Conservation (phyloP, 2,888 invertebrate genomes). For the Omphaloscelis lunosa region DNA sequence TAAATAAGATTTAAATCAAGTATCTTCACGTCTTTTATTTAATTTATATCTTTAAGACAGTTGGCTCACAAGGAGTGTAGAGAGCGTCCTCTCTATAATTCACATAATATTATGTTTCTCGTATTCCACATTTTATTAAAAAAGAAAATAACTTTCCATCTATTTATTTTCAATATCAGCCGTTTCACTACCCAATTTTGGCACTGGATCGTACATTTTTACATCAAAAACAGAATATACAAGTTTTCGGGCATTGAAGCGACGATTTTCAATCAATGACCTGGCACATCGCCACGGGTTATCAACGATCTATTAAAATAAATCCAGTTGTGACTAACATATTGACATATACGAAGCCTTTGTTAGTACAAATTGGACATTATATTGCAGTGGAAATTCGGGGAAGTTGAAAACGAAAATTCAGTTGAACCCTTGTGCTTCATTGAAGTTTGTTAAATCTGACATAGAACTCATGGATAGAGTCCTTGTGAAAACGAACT, state of each 20-base stretch:
- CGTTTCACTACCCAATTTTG: constrained; percentile 40
- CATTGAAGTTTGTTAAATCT: constrained; percentile 8
- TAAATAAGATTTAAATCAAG: neutral
- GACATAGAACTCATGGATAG: neutral
- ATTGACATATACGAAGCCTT: constrained; percentile 48
- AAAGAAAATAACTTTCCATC: neutral
- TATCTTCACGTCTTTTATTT: neutral
- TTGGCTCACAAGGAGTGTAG: neutral
- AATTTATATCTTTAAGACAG: neutral
- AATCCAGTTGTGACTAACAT: constrained; percentile 66
- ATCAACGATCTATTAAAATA: constrained; percentile 68
- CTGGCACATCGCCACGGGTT: constrained; percentile 72
- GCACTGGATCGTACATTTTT: constrained; percentile 40
- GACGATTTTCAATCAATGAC: constrained; percentile 68
- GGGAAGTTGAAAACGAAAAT: neutral
- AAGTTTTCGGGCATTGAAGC: constrained; percentile 50
- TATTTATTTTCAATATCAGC: constrained; percentile 10
- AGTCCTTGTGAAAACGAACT: neutral
- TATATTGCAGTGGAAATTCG: constrained; percentile 2
- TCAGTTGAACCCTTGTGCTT: neutral
- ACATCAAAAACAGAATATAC: constrained; percentile 49
- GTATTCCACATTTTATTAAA: neutral
- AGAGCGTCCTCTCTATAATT: neutral
- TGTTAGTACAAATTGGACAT: constrained; percentile 43
- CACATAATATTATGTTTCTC: too few relatives aligned